Evolutionary conservation across 2,888 invertebrate species (phyloP), one percentile per base, ranked within the genome.

Genomic region (Macaria notata): DNA sequence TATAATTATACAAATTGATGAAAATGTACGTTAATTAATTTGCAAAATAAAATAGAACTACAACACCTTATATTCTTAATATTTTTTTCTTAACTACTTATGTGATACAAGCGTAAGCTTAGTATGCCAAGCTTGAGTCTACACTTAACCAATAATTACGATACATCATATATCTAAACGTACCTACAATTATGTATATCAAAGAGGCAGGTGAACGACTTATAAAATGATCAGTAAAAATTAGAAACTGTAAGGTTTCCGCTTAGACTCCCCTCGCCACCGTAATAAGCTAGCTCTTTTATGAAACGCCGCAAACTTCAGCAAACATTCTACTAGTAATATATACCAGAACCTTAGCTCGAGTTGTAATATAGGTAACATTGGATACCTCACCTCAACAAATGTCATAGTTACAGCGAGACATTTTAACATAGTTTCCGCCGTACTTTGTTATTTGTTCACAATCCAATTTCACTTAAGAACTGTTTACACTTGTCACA

Each of bases 391-490:
- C 78, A 88, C 88, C 88, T 84, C 79, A 73, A 75, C 74, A 73
- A 78, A 77, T 75, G 76, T 76, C 75, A 78, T 78, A 76, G 72
- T 82, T 76, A 77, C 73, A 78, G 73, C 75, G 71, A 73, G 73
- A 70, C 71, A 72, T 75, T 72, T 74, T 71, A 79, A 76, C 84
- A 86, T 84, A 72, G 79, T 86, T 86, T 74, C 79, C 76, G 71
- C 72, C 71, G 75, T 76, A 76, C 79, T 78, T 77, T 31, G 84
- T 78, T 83, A 72, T 45, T 54, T 59, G 54, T 73, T 73, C 85
- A 84, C 86, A 78, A 83, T 78, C 77, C 75, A 81, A 81, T 77
- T 76, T 64, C 84, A 85, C 84, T 75, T 69, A 63, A 70, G 69
- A 78, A 81, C 76, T 71, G 72, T 59, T 61, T 66, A 69, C 82